Evolutionary conservation across 2,888 invertebrate species (phyloP).

Genomic region (Tetanocera ferruginea): DNA sequence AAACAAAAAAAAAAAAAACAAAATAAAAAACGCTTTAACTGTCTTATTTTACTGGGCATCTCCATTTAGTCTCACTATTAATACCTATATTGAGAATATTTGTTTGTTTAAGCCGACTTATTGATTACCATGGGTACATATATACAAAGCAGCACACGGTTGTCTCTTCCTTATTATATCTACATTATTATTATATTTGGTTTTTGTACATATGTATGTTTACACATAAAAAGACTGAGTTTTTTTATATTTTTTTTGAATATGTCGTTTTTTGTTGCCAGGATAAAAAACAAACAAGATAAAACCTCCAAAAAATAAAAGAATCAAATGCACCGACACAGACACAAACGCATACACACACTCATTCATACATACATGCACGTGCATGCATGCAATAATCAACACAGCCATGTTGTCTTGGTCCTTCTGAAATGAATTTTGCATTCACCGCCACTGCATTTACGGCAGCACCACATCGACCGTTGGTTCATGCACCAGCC

Average conservation of each 20-base stretch:
- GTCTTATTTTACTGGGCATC: too few species aligned
- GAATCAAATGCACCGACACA: slow-evolving; percentile 40
- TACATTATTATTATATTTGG: too few species aligned
- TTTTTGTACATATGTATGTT: too few species aligned
- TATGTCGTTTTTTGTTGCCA: slow-evolving; percentile 2
- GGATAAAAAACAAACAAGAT: not conserved
- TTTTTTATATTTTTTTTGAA: not conserved
- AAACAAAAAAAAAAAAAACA: too few species aligned
- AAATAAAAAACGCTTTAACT: too few species aligned
- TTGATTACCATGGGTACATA: slow-evolving; percentile 1
- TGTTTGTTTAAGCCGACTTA: too few species aligned
- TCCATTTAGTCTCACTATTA: too few species aligned
- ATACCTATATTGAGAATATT: too few species aligned
- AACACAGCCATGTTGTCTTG: not conserved
- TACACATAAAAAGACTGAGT: too few species aligned
- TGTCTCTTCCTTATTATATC: slow-evolving; percentile 13
- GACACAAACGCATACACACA: slow-evolving; percentile 5
- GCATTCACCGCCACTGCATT: slow-evolving; percentile 26
- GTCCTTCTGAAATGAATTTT: not conserved
- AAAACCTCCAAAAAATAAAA: slow-evolving; percentile 49
- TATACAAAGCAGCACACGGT: slow-evolving; percentile 12
- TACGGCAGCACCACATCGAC: slow-evolving; percentile 47
- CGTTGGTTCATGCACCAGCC: slow-evolving; percentile 54
- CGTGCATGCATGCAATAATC: not conserved
- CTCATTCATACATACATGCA: not conserved